phyloP scores from a whole-genome alignment of 2,888 invertebrate species.

The Temnothorax unifasciatus region DNA sequence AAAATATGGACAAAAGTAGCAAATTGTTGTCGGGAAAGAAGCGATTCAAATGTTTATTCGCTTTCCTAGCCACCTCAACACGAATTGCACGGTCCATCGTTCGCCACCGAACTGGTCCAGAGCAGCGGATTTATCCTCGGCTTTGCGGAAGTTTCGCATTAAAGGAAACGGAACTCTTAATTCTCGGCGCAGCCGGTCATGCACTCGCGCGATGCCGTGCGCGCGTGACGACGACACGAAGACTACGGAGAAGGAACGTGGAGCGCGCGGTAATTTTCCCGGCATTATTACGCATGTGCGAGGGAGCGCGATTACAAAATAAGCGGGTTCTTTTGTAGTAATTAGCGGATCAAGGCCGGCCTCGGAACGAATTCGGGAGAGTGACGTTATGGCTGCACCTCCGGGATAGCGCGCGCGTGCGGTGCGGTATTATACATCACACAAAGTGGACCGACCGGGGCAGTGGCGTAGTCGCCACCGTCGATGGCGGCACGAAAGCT shows the following conservation, averaged over 20 bases:
- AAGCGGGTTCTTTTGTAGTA: slow-evolving; percentile 85
- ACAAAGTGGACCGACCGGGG: slow-evolving; percentile 58
- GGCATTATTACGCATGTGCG: slow-evolving; percentile 78
- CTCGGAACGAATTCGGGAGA: slow-evolving; percentile 79
- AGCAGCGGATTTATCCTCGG: slow-evolving; percentile 53
- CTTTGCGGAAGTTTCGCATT: slow-evolving; percentile 75
- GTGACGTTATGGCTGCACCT: slow-evolving; percentile 75
- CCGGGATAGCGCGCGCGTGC: slow-evolving; percentile 44
- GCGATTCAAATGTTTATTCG: not conserved
- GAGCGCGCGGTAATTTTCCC: slow-evolving; percentile 80
- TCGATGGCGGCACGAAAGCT: slow-evolving; percentile 23
- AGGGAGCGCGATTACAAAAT: slow-evolving; percentile 83
- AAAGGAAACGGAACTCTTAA: slow-evolving; percentile 77
- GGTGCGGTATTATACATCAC: slow-evolving; percentile 28
- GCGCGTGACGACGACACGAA: slow-evolving; percentile 68
- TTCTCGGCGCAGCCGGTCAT: slow-evolving; percentile 66
- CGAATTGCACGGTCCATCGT: not conserved
- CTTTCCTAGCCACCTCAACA: not conserved
- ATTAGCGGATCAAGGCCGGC: slow-evolving; percentile 83
- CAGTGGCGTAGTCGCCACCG: slow-evolving; percentile 40
- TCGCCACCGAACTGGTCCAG: slow-evolving; percentile 27
- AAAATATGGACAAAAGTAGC: not conserved
- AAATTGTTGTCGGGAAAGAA: not conserved
- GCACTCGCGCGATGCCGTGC: slow-evolving; percentile 69
- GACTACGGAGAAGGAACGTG: slow-evolving; percentile 51